Conservation (phyloP, 2,797 vertebrate genomes). For the Balearica regulorum region DNA sequence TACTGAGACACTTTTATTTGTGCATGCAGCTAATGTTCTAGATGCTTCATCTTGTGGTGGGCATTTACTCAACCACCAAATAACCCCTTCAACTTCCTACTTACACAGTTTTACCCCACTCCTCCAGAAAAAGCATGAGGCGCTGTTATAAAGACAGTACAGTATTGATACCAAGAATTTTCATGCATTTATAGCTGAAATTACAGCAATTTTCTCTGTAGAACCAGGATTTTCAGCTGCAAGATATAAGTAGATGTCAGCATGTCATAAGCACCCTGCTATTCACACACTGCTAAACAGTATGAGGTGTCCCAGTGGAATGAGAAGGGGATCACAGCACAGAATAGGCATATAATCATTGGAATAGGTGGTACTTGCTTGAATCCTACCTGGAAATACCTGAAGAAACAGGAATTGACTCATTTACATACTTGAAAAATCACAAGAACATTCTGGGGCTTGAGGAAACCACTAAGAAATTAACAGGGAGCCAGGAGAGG, state of each 20-base stretch:
- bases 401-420: neutral
- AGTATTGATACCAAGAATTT: conserved; percentile 40
- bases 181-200: conserved; percentile 50
- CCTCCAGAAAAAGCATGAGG: conserved; percentile 6
- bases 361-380: conserved; percentile 4
- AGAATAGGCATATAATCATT: conserved; percentile 21
- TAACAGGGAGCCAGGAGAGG: neutral
- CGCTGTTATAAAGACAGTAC: conserved; percentile 16
- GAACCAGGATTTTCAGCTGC: conserved; percentile 38
- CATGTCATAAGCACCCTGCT: conserved; percentile 40
- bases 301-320: conserved; percentile 3
- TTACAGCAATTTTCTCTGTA: conserved; percentile 59
- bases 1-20: neutral
- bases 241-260: conserved; percentile 49
- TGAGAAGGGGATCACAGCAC: neutral
- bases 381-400: neutral
- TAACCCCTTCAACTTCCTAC: neutral
- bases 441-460: neutral
- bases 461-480: neutral
- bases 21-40: neutral
- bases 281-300: conserved; percentile 31
- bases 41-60: neutral
- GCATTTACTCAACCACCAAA: conserved; percentile 4
- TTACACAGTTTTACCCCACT: neutral
- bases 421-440: conserved; percentile 25